Evolutionary conservation across 2,113 vertebrate genomes (phyloP), one percentile per base, ranked within the genome.

Genomic region (Pygoscelis antarcticus): DNA sequence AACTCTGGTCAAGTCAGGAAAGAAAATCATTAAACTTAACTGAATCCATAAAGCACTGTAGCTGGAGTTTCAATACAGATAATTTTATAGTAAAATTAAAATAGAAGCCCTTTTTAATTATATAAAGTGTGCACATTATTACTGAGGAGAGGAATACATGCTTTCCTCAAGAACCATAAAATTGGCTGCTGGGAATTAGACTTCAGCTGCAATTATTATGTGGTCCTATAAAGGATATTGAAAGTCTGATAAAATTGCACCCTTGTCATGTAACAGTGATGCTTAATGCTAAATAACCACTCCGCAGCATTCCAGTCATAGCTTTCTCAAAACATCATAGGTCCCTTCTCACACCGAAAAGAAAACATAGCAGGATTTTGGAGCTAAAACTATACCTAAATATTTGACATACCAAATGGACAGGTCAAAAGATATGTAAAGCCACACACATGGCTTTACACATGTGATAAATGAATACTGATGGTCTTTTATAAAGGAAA

Each of bases 91-190:
- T 71, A 90, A 97, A 97, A 96, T 97, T 96, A 97, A 97, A 97
- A 96, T 94, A 96, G 95, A 93, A 96, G 90, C 74, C 80, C 93
- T 97, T 96, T 97, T 97, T 97, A 97, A 97, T 97, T 97, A 92
- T 91, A 96, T 90, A 94, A 97, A 96, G 89, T 74, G 91, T 83
- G 93, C 89, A 87, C 65, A 61, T 96, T 93, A 97, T 97, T 96
- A 95, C 92, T 44, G 83, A 89, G 71, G 80, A 96, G 92, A 95
- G 93, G 90, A 96, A 92, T 82, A 92, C 83, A 93, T 9, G 54
- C 92, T 68, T 96, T 96, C 83, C 94, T 96, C 87, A 85, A 95
- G 93, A 97, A 93, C 89, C 89, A 95, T 96, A 96, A 96, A 96
- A 97, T 85, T 77, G 95, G 84, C 93, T 97, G 86, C 93, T 90